Evolutionary conservation across 2,797 vertebrate genomes (phyloP), one percentile per base, ranked within the genome.

Genomic region (Discoglossus pictus): DNA sequence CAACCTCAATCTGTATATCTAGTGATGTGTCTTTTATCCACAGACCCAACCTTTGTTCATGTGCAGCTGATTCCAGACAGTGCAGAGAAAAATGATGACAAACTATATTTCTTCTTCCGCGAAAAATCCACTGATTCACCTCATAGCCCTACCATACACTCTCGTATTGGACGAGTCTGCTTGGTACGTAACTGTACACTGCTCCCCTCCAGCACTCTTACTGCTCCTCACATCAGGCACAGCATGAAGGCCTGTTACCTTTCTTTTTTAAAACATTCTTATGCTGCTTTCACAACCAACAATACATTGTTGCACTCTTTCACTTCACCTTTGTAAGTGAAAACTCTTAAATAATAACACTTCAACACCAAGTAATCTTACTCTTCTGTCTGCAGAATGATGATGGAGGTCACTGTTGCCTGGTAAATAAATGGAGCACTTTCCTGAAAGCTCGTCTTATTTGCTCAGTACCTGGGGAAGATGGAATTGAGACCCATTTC

Each of bases 361-460:
- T n/a, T n/a, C n/a, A n/a, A n/a, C n/a, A n/a, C n/a, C n/a, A n/a
- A n/a, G n/a, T n/a, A n/a, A n/a, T n/a, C 4, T 16, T 20, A 2
- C 17, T 46, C 12, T 23, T 24, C 15, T 75, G 34, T 1, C 70
- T 66, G 12, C 87, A 97, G 97, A 99, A 99, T 0, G 97, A 99
- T 0, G 96, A 98, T 0, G 97, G 97, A 0, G 97, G 97, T 64
- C 97, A 98, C 83, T 99, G 97, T 84, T 98, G 97, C 74, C 88
- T 99, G 61, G 97, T 99, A 62, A 99, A 98, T 82, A 99, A 99
- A 78, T 99, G 97, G 97, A 99, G 97, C 86, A 98, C 95, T 0
- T 99, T 99, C 79, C 88, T 99, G 76, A 99, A 99, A 76, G 96
- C 97, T 0, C 90, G 97, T 2, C 94, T 99, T 0, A 95, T 99